A percentile compares a stretch with the other conserved stretches of the same genome.
These are phyloP conservation scores for Verasper variegatus DNA, from an alignment of 2,113 vertebrate genomes.

Conservation along the genomic window DNA sequence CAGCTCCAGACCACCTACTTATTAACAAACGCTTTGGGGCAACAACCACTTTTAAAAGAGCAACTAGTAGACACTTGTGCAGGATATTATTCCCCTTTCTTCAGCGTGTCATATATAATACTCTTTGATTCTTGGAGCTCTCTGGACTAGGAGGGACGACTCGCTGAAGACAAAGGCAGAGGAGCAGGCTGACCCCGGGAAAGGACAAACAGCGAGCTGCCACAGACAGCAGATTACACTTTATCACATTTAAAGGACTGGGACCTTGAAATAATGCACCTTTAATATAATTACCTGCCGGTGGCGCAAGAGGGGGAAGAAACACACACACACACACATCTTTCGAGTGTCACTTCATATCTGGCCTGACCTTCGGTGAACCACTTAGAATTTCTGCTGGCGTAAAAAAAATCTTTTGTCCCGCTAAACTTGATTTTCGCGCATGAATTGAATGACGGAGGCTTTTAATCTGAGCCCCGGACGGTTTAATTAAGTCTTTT, in stretches of 20 bases:
- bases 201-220: constrained; percentile 51
- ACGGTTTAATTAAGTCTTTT: constrained; percentile 49
- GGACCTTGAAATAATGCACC: constrained; percentile 79
- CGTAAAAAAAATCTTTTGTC: constrained; percentile 70
- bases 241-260: constrained; percentile 77
- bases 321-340: constrained; percentile 40
- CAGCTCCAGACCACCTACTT: constrained; percentile 64
- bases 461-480: constrained; percentile 44
- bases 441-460: constrained; percentile 33
- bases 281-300: constrained; percentile 82
- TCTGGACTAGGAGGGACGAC: constrained; percentile 3
- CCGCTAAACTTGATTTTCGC: constrained; percentile 55
- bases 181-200: constrained; percentile 66
- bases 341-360: constrained; percentile 72
- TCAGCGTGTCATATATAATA: neutral
- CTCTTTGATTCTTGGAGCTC: constrained; percentile 20
- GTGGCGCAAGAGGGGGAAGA: constrained; percentile 46
- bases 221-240: constrained; percentile 71
- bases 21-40: constrained; percentile 40
- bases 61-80: constrained; percentile 25
- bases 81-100: constrained; percentile 13
- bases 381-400: constrained; percentile 66
- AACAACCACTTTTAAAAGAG: constrained; percentile 40
- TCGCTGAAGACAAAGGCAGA: constrained; percentile 33
- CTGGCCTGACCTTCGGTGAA: constrained; percentile 66